Evolutionary conservation across 2,888 invertebrate species (phyloP), one percentile per base, ranked within the genome.

Genomic region (Tethea ocularis): DNA sequence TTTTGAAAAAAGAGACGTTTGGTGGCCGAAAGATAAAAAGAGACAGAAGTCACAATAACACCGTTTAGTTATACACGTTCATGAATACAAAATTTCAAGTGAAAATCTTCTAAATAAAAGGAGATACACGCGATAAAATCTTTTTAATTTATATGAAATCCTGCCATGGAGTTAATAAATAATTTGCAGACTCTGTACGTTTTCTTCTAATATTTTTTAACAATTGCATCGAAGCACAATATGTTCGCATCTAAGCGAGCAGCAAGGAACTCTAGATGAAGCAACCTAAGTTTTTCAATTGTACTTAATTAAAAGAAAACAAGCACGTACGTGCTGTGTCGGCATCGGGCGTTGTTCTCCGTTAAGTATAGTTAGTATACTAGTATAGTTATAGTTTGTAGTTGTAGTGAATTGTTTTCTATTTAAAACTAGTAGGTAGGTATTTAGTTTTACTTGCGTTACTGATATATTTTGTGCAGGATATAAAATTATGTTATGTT

Each of bases 301-400:
- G 77, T 71, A 77, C 77, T 82, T 84, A 85, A 84, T 85, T 84
- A 84, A 85, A 83, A 78, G 81, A 78, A 84, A 83, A 81, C 82
- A 83, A 77, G 74, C 67, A 64, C 73, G 77, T 77, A 79, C 78
- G 72, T 72, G 72, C 69, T 69, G 70, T 70, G 73, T 67, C 64
- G 41, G 62, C 52, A 56, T 56, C 58, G 61, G 60, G 61, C 52
- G 41, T 58, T 53, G 58, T 46, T 20, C 46, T 46, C 10, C 1
- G 46, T 20, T 17, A 20, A 20, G 17, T 46, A 46, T 20, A 46
- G 41, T 41, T n/a, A n/a, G n/a, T n/a, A n/a, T n/a, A n/a, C n/a
- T n/a, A n/a, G n/a, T n/a, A n/a, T n/a, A n/a, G n/a, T n/a, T n/a
- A 41, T 17, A 41, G 41, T 17, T n/a, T 13, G 13, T 33, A 38